A percentile compares a stretch with the other conserved stretches of the same genome.
Evolutionary conservation across 2,888 invertebrate genomes (phyloP).

Genomic region (Neocrepidodera transversa): DNA sequence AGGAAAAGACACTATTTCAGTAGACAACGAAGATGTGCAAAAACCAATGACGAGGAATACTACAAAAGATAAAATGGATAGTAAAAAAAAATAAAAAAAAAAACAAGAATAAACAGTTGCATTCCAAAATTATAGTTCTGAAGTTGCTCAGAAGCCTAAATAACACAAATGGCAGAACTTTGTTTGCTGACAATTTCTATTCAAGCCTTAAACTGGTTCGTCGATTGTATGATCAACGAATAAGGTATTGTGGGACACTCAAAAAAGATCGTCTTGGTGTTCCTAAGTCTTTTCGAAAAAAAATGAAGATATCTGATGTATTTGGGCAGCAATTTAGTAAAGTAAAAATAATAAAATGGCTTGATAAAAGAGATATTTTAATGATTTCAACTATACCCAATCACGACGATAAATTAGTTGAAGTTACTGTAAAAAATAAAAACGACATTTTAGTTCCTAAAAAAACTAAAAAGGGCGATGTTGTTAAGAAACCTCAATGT

Average conservation of each 20-base stretch:
- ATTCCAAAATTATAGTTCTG: background rate
- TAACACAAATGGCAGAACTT: background rate
- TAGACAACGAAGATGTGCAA: no score
- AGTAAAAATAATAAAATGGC: slow-evolving; percentile 5
- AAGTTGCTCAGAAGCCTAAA: background rate
- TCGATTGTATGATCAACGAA: background rate
- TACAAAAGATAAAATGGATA: no score
- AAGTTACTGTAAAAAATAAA: no score
- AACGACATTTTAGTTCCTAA: no score
- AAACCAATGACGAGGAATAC: no score
- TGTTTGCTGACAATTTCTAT: slow-evolving; percentile 10
- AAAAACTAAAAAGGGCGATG: no score
- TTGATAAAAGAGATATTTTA: background rate
- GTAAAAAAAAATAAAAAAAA: background rate
- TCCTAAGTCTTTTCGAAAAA: background rate
- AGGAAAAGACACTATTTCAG: background rate
- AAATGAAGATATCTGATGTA: slow-evolving; percentile 9
- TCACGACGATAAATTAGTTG: no score
- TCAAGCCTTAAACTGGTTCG: slow-evolving; percentile 5
- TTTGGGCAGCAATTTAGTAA: background rate
- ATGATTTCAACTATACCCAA: slow-evolving; percentile 1
- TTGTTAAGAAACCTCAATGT: no score
- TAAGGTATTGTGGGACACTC: slow-evolving; percentile 7
- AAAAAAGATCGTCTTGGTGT: slow-evolving; percentile 2
- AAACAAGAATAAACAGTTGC: background rate